Conservation (phyloP, 2,888 invertebrate genomes). For the Amitus sp. region DNA sequence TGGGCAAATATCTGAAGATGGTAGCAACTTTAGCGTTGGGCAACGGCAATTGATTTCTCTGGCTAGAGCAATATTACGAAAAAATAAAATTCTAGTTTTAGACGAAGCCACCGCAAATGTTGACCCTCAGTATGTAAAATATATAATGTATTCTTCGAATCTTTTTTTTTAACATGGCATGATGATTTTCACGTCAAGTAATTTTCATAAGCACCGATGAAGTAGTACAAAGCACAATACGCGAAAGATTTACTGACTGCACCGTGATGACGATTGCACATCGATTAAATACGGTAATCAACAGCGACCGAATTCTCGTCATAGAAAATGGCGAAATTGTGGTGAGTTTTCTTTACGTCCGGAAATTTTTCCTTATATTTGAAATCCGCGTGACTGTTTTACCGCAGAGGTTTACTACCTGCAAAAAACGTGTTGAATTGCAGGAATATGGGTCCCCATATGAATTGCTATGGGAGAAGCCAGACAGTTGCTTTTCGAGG, state of each 20-base stretch:
- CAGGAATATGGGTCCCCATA: conserved; percentile 78
- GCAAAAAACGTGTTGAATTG: background rate
- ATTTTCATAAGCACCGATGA: conserved; percentile 71
- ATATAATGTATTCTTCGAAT: no score
- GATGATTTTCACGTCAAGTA: no score
- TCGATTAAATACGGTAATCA: conserved; percentile 92
- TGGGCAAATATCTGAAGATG: conserved; percentile 69
- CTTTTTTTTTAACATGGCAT: background rate
- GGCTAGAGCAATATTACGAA: conserved; percentile 73
- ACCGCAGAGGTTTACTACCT: background rate
- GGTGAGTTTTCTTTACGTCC: conserved; percentile 56
- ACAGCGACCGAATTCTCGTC: conserved; percentile 88
- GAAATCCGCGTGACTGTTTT: no score
- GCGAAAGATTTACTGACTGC: conserved; percentile 69
- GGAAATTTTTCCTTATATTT: no score
- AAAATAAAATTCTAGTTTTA: conserved; percentile 72
- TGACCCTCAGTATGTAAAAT: conserved; percentile 69
- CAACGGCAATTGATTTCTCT: conserved; percentile 76
- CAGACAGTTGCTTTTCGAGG: conserved; percentile 71
- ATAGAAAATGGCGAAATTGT: conserved; percentile 83
- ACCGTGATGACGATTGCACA: conserved; percentile 81
- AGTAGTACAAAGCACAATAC: conserved; percentile 71
- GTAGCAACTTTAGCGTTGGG: conserved; percentile 74
- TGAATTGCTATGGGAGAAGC: conserved; percentile 70
- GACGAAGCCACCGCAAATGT: conserved; percentile 80